Conservation (phyloP, 2,113 vertebrate genomes). For the Elgaria multicarinata region DNA sequence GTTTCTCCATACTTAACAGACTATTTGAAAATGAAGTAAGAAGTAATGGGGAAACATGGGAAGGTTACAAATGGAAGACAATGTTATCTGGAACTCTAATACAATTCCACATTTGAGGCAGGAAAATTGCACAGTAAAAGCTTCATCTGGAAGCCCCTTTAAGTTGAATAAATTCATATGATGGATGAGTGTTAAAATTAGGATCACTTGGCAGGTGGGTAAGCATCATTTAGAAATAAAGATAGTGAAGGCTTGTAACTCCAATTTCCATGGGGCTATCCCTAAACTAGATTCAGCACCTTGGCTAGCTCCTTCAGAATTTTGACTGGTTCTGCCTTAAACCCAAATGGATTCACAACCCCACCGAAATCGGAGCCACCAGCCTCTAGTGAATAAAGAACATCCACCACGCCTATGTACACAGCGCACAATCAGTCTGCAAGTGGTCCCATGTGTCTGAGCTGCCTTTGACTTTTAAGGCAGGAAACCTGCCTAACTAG, state of each 20-base stretch:
- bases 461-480: not conserved
- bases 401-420: not conserved
- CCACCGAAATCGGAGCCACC: too few species aligned
- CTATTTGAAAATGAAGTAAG: not conserved
- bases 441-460: slow-evolving; percentile 11
- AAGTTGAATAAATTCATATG: not conserved
- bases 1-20: not conserved
- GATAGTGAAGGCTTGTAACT: too few species aligned
- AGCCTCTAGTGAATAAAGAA: not conserved
- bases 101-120: not conserved
- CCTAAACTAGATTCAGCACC: too few species aligned
- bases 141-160: not conserved
- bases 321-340: too few species aligned
- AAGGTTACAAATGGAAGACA: too few species aligned
- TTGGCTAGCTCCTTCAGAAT: too few species aligned
- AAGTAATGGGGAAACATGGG: not conserved
- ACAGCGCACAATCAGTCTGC: not conserved
- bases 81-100: not conserved
- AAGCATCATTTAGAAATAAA: not conserved
- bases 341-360: too few species aligned
- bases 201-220: not conserved
- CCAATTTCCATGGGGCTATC: too few species aligned
- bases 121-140: not conserved
- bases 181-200: not conserved
- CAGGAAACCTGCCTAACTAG: slow-evolving; percentile 11